Base-by-base conservation (phyloP, 2,797 vertebrate species). In the Urocyon cinereoargenteus region DNA sequence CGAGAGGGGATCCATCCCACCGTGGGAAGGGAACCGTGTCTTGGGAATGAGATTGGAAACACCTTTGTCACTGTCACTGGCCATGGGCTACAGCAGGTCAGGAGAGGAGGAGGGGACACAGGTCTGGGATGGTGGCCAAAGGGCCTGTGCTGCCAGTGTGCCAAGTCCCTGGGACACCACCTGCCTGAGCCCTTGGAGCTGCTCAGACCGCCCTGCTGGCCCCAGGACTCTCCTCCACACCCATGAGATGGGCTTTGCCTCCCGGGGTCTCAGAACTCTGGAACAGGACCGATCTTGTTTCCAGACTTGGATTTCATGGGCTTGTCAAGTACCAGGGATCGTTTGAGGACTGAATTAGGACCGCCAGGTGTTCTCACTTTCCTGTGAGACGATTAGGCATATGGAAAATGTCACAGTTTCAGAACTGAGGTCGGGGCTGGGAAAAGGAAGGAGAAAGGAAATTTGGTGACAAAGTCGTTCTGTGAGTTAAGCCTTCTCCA, bases 341-440 rank as follows among this genome's bases (percentile, higher is more conserved):
- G 66, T 72, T 21, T 86, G 36, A 51, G 66, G 36, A 64, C 28
- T 66, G 57, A 95, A 75, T 75, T 11, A 81, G 19, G 75, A 53
- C 87, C 36, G 15, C 62, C 34, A 72, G 40, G 26, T 72, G 5
- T 61, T 90, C 72, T 31, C 18, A 24, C 66, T 78, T 89, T 90
- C 86, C 72, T 10, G 10, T 49, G 24, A 72, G 19, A 93, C n/a
- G 34, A n/a, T 79, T 86, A 82, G 72, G 86, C 15, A 11, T 40
- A 16, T 11, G 66, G 94, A 78, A 86, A 86, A 95, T 45, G 45
- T 26, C 31, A 53, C 18, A 59, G 86, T 77, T 97, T 96, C 28
- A n/a, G 34, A 91, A 62, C 3, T 75, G 72, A 2, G 18, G n/a
- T 78, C 19, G 18, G 19, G 3, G 70, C 12, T 55, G 55, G 51